phyloP scores from a whole-genome alignment of 2,113 vertebrate genomes.

The Lathamus discolor region DNA sequence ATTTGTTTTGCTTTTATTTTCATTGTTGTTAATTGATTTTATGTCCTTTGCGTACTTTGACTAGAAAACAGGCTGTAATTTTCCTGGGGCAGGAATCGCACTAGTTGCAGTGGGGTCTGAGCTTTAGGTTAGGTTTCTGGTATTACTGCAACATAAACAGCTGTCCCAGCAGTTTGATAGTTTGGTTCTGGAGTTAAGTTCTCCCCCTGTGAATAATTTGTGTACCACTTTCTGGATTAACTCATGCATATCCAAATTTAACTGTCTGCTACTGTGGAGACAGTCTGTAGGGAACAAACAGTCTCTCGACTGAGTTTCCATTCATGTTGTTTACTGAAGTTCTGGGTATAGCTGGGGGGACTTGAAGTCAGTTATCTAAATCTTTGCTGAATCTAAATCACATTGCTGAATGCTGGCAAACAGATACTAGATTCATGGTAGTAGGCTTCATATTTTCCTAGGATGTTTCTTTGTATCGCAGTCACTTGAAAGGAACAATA shows the following conservation, averaged over 20 bases:
- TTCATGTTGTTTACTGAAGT: not conserved
- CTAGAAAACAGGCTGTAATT: not conserved
- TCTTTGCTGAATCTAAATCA: not conserved
- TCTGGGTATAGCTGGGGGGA: not conserved
- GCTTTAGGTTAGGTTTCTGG: constrained; percentile 17
- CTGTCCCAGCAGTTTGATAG: not conserved
- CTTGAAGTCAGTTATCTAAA: constrained; percentile 5
- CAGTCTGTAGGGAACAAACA: constrained; percentile 2
- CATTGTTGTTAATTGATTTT: not conserved
- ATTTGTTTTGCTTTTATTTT: constrained; percentile 2
- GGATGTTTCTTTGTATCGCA: not conserved
- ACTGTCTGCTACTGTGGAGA: constrained; percentile 1
- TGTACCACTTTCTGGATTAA: constrained; percentile 18
- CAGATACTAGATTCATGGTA: not conserved
- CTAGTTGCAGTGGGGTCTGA: not conserved
- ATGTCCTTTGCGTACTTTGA: not conserved
- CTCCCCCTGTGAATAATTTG: constrained; percentile 5
- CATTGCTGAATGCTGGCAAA: not conserved
- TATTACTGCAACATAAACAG: constrained; percentile 30
- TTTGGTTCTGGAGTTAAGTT: constrained; percentile 37
- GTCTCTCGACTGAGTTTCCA: not conserved
- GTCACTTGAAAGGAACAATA: not conserved
- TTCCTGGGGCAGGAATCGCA: constrained; percentile 9
- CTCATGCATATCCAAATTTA: constrained; percentile 20
- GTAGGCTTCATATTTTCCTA: not conserved